Evolutionary conservation across 2,797 vertebrate species (phyloP).

Genomic region (Sebastes diaconus): DNA sequence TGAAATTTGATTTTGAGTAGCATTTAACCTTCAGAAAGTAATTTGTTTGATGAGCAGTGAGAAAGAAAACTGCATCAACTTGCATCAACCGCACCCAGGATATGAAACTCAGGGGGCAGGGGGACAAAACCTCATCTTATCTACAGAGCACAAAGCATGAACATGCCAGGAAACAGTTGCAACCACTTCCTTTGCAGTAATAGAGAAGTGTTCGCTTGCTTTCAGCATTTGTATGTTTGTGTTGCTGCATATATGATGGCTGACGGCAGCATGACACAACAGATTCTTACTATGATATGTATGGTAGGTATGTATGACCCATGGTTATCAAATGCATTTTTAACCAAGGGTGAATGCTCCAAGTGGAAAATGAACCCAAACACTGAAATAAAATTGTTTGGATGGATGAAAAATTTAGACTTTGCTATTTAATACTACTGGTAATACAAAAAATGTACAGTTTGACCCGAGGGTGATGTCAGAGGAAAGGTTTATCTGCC

Average conservation of each 20-base stretch:
- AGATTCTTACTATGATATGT: neutral
- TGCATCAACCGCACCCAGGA: neutral
- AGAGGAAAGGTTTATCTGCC: neutral
- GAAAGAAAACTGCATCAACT: neutral
- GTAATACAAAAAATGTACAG: neutral
- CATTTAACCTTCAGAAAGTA: neutral
- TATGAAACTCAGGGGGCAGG: neutral
- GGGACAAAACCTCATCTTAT: neutral
- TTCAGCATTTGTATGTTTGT: neutral
- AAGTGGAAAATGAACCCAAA: neutral
- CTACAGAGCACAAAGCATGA: neutral
- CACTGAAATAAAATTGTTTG: neutral
- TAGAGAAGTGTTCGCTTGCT: slow-evolving; percentile 21
- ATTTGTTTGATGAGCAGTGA: neutral
- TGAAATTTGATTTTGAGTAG: neutral
- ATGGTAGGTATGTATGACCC: neutral
- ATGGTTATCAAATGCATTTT: neutral
- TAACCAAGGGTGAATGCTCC: neutral
- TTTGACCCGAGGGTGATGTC: neutral
- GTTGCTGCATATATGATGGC: slow-evolving; percentile 7
- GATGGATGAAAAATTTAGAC: neutral
- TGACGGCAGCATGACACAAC: neutral
- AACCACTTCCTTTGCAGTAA: slow-evolving; percentile 59
- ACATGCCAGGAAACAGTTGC: slow-evolving; percentile 33
- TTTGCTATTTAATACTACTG: neutral